Evolutionary conservation across 1,140 invertebrate species (phyloP).

Genomic region (Andrena cerasifolii): DNA sequence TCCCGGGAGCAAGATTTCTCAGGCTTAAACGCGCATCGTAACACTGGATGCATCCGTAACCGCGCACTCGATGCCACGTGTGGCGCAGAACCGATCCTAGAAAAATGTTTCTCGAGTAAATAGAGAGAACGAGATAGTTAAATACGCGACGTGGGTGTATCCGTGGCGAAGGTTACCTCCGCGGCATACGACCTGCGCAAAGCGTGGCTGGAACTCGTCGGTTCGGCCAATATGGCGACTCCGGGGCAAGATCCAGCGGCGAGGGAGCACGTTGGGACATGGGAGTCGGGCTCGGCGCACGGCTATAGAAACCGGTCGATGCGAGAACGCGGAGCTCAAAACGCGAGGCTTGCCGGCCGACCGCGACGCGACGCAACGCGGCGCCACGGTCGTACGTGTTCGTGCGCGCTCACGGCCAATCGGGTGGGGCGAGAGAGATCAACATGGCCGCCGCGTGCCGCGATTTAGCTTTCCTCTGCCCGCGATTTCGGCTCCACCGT

Average conservation of each 20-base stretch:
- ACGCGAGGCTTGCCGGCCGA: too few relatives aligned
- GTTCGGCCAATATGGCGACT: conserved; percentile 61
- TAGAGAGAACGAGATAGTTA: conserved; percentile 12
- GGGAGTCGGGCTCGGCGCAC: conserved; percentile 37
- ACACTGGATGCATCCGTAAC: conserved; percentile 17
- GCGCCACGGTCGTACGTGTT: conserved; percentile 56
- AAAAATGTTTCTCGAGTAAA: conserved; percentile 14
- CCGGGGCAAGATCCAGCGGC: conserved; percentile 1
- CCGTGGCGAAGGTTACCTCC: conserved; percentile 32
- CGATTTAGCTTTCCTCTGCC: conserved; percentile 60
- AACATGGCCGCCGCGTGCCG: conserved; percentile 72
- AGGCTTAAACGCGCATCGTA: conserved; percentile 8
- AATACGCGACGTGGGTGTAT: conserved; percentile 51
- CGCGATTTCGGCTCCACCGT: conserved; percentile 26
- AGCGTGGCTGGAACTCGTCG: conserved; percentile 11
- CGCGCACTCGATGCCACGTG: conserved; percentile 30
- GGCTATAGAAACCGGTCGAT: conserved; percentile 62
- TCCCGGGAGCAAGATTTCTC: background rate
- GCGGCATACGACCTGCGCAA: conserved; percentile 54
- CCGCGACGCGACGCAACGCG: conserved; percentile 68
- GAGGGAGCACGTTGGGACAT: conserved; percentile 23
- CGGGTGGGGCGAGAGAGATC: conserved; percentile 62
- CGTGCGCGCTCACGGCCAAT: conserved; percentile 40
- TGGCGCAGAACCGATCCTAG: conserved; percentile 29
- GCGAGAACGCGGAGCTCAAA: conserved; percentile 35